Conservation (phyloP, 2,888 invertebrate genomes). For the Hyppa rectilinea region DNA sequence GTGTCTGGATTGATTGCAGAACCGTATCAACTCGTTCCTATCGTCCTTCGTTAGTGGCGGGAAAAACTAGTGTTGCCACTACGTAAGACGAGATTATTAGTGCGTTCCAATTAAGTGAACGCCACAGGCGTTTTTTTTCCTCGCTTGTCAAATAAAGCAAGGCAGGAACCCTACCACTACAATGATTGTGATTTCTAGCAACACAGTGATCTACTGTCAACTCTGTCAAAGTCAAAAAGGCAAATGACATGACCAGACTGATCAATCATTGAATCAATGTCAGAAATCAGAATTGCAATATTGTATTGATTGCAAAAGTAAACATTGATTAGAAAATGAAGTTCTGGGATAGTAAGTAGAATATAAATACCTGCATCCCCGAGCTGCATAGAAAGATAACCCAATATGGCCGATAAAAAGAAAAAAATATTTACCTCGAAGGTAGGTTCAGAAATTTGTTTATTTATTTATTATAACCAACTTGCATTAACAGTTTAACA, state of each 20-base stretch:
- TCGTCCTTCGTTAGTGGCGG: too few relatives aligned
- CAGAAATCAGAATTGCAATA: constrained; percentile 5
- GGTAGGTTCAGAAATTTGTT: constrained; percentile 64
- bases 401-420: constrained; percentile 86
- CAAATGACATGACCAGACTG: constrained; percentile 5
- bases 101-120: too few relatives aligned
- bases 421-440: constrained; percentile 86
- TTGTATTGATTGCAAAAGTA: constrained; percentile 6
- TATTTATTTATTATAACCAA: too few relatives aligned
- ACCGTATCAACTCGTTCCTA: too few relatives aligned
- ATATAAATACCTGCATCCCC: neutral
- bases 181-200: neutral
- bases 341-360: neutral
- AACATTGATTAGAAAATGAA: constrained; percentile 6
- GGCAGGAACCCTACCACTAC: too few relatives aligned
- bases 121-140: too few relatives aligned
- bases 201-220: neutral
- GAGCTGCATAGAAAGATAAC: neutral
- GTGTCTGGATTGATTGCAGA: too few relatives aligned
- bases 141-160: neutral
- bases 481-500: too few relatives aligned
- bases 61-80: too few relatives aligned
- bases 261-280: too few relatives aligned
- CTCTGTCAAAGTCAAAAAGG: neutral
- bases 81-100: too few relatives aligned